These are phyloP conservation scores for Amphiprion clarkii DNA, from an alignment of 2,797 vertebrate species.

Conservation along the genomic window DNA sequence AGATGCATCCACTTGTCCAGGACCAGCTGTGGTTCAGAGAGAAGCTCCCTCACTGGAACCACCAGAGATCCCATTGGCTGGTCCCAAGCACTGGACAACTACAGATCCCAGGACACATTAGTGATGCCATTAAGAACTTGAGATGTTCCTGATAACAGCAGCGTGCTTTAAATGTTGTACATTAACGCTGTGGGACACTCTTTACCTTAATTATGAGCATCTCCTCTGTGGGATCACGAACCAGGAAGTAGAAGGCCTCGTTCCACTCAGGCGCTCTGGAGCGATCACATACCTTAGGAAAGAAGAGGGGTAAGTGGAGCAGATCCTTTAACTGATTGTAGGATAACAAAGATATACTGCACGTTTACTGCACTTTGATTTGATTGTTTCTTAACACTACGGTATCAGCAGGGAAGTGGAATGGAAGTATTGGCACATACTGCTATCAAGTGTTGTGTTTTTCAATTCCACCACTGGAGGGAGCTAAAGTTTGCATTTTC, in stretches of 20 bases:
- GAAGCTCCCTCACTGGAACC: slow-evolving; percentile 87
- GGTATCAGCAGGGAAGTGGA: background rate
- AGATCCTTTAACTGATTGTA: background rate
- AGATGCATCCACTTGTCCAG: slow-evolving; percentile 90
- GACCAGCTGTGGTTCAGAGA: slow-evolving; percentile 84
- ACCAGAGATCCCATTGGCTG: slow-evolving; percentile 87
- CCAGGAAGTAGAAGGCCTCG: slow-evolving; percentile 88
- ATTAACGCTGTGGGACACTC: background rate
- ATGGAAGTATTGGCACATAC: background rate
- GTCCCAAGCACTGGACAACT: slow-evolving; percentile 85
- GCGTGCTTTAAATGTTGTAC: background rate
- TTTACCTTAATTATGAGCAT: slow-evolving; percentile 90
- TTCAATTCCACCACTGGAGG: slow-evolving; percentile 16
- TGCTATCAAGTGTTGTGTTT: background rate
- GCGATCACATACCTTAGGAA: slow-evolving; percentile 85
- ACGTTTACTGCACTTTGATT: background rate
- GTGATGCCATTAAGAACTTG: background rate
- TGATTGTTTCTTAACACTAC: background rate
- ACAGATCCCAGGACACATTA: background rate
- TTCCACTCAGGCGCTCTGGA: slow-evolving; percentile 89
- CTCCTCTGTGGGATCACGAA: slow-evolving; percentile 86
- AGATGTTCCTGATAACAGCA: background rate
- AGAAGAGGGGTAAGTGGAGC: background rate
- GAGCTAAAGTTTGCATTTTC: background rate
- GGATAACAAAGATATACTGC: background rate